phyloP scores from a whole-genome alignment of 1,140 invertebrate genomes.

The Drosophila arawakana region DNA sequence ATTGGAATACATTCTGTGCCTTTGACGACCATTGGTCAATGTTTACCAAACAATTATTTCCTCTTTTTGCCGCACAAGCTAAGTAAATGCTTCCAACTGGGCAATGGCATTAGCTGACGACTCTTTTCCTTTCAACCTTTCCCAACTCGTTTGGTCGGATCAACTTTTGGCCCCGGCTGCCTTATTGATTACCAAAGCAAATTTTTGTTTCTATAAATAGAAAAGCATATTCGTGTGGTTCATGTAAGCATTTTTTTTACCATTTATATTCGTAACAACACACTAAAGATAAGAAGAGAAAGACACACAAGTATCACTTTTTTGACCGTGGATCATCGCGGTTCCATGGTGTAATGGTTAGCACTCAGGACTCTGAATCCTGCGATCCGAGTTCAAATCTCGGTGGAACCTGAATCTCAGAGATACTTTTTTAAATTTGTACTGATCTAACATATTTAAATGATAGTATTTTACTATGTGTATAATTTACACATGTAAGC shows the following conservation, averaged over 20 bases:
- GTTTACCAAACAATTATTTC: conserved; percentile 79
- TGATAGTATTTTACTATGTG: not conserved
- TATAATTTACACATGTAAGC: not conserved
- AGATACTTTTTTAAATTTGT: not conserved
- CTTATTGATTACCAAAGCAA: conserved; percentile 8
- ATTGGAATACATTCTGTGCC: conserved; percentile 44
- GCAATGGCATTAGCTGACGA: conserved; percentile 25
- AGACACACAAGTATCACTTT: not conserved
- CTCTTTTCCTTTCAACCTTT: conserved; percentile 4
- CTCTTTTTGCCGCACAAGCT: conserved; percentile 70
- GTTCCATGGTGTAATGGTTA: conserved; percentile 95
- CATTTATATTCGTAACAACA: not conserved
- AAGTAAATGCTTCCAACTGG: conserved; percentile 58
- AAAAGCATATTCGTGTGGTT: conserved; percentile 4
- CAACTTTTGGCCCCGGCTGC: not conserved
- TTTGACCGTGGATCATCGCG: conserved; percentile 12
- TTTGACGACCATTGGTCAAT: conserved; percentile 65
- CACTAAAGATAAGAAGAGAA: not conserved
- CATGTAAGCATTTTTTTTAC: conserved; percentile 8
- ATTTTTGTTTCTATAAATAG: conserved; percentile 3
- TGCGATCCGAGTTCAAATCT: conserved; percentile 95
- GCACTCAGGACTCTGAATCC: conserved; percentile 96
- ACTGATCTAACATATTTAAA: not conserved
- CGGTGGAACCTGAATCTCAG: conserved; percentile 88
- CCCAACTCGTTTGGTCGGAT: conserved; percentile 9